Percentiles rank a stretch among this genome's conserved stretches.
Conservation (phyloP, 1,140 invertebrate species). For the Pachypsylla venusta region DNA sequence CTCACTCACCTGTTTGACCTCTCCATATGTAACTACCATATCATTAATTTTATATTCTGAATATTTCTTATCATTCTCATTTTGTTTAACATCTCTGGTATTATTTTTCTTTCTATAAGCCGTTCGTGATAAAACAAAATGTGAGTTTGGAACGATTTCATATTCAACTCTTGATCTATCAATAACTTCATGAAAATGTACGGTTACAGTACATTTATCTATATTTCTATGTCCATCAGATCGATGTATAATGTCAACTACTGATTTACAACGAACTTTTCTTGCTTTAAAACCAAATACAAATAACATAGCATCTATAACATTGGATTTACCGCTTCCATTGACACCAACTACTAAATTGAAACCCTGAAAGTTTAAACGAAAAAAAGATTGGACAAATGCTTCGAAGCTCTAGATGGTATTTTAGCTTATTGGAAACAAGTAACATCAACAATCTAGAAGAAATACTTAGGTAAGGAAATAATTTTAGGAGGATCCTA, state of each 20-base stretch:
- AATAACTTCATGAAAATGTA: background rate
- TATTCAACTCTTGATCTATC: conserved; percentile 43
- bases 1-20: too few species aligned
- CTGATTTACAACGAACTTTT: conserved; percentile 92
- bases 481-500: background rate
- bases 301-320: conserved; percentile 98
- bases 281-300: conserved; percentile 94
- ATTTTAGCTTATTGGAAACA: background rate
- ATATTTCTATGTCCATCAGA: conserved; percentile 67
- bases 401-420: background rate
- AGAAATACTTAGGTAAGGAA: background rate
- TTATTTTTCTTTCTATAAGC: conserved; percentile 66
- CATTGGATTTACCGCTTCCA: conserved; percentile 98
- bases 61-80: too few species aligned
- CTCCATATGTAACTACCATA: too few species aligned
- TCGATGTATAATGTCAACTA: conserved; percentile 85
- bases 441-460: background rate
- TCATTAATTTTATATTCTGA: too few species aligned
- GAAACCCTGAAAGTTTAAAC: conserved; percentile 57
- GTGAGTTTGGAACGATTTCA: conserved; percentile 56
- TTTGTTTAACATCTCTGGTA: too few species aligned
- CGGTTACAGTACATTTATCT: conserved; percentile 43
- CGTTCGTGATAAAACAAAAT: conserved; percentile 73
- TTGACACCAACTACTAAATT: conserved; percentile 96
- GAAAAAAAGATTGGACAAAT: background rate